Percentiles rank a stretch among this genome's conserved stretches.
These are phyloP conservation scores for Micronycteris hirsuta DNA, from an alignment of 2,113 vertebrate genomes.

Conservation along the genomic window DNA sequence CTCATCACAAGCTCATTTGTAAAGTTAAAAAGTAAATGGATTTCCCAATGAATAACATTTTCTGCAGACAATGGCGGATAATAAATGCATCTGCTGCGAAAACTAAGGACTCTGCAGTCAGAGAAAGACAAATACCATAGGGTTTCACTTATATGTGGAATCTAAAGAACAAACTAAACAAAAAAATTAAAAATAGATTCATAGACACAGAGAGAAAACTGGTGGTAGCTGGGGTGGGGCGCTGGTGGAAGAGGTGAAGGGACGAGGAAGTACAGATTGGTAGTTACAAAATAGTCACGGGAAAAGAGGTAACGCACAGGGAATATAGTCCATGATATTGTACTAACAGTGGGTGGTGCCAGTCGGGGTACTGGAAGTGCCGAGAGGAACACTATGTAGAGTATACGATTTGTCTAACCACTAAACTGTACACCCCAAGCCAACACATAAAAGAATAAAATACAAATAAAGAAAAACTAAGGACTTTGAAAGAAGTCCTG, in stretches of 20 bases:
- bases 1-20: not conserved
- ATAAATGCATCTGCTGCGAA: not conserved
- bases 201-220: not conserved
- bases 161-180: not conserved
- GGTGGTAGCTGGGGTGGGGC: not conserved
- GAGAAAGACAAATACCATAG: not conserved
- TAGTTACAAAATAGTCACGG: not conserved
- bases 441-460: not conserved
- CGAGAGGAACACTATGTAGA: not conserved
- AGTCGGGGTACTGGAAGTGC: not conserved
- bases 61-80: not conserved
- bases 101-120: not conserved
- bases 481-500: not conserved
- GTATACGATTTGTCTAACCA: not conserved
- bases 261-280: not conserved
- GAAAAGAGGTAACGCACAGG: not conserved
- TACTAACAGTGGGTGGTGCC: not conserved
- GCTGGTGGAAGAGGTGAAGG: not conserved
- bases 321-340: not conserved
- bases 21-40: not conserved
- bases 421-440: not conserved
- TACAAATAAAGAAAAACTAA: not conserved
- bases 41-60: not conserved
- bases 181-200: not conserved
- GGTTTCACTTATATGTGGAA: not conserved